phyloP scores from a whole-genome alignment of 2,888 invertebrate species.

The Spodoptera picta region DNA sequence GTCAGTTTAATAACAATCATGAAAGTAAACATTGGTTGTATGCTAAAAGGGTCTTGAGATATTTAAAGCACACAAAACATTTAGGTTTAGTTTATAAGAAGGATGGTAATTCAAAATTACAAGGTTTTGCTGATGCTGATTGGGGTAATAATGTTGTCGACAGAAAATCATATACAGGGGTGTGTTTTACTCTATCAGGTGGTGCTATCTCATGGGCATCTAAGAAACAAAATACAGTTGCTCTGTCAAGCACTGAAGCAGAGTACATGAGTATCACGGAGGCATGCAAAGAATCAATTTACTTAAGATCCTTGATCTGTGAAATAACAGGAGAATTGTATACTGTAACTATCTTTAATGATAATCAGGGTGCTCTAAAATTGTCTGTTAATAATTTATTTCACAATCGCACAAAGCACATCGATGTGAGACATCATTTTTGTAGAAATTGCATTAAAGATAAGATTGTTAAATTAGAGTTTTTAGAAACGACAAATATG shows the following conservation, averaged over 20 bases:
- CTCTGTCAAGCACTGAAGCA: background rate
- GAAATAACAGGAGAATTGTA: background rate
- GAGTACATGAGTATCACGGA: background rate
- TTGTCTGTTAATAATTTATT: background rate
- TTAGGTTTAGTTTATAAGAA: background rate
- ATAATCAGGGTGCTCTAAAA: background rate
- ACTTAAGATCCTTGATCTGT: background rate
- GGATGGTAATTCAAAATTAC: background rate
- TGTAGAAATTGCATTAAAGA: background rate
- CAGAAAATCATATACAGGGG: conserved; percentile 1
- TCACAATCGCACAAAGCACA: background rate
- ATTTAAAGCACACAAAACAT: conserved; percentile 2
- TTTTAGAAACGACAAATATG: background rate
- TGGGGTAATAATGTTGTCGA: conserved; percentile 3
- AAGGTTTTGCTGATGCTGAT: conserved; percentile 2
- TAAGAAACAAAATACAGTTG: conserved; percentile 3
- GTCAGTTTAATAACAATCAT: conserved; percentile 6
- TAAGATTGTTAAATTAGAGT: background rate
- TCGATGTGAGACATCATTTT: background rate
- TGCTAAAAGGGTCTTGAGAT: conserved; percentile 7
- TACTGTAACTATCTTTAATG: conserved; percentile 4
- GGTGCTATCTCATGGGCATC: background rate
- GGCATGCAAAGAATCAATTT: conserved; percentile 1
- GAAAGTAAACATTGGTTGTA: background rate
- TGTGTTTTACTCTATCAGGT: background rate